Evolutionary conservation across 1,140 invertebrate genomes (phyloP).

Genomic region (Glossosoma conforme): DNA sequence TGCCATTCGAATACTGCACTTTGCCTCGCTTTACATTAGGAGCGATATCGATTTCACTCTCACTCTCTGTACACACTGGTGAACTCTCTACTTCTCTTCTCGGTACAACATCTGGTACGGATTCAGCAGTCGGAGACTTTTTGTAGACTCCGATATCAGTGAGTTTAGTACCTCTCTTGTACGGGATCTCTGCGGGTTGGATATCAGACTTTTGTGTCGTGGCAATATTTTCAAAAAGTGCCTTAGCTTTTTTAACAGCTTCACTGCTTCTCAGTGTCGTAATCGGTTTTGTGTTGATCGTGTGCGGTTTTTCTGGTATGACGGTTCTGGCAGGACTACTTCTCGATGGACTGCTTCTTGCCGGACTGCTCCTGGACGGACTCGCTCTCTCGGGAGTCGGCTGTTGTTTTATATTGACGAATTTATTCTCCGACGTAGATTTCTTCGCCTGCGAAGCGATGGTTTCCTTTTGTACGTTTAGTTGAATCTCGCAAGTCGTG

Average conservation of each 20-base stretch:
- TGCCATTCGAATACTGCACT: slow-evolving; percentile 13
- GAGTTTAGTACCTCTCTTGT: slow-evolving; percentile 37
- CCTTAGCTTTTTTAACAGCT: slow-evolving; percentile 59
- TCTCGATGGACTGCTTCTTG: slow-evolving; percentile 16
- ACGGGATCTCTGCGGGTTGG: slow-evolving; percentile 31
- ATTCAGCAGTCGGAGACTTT: slow-evolving; percentile 38
- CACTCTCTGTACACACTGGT: slow-evolving; percentile 25
- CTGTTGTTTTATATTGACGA: slow-evolving; percentile 18
- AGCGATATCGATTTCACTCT: slow-evolving; percentile 30
- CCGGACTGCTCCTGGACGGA: background rate
- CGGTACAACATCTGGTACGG: slow-evolving; percentile 33
- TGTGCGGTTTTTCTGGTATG: slow-evolving; percentile 32
- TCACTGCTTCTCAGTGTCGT: slow-evolving; percentile 52
- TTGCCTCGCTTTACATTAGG: slow-evolving; percentile 10
- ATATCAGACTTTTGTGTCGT: slow-evolving; percentile 33
- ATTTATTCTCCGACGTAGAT: slow-evolving; percentile 23
- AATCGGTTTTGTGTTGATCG: slow-evolving; percentile 36
- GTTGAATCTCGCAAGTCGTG: slow-evolving; percentile 10
- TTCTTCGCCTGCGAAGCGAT: slow-evolving; percentile 26
- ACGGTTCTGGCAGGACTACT: background rate
- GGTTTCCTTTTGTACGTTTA: slow-evolving; percentile 29
- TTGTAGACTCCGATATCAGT: slow-evolving; percentile 42
- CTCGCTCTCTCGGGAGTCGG: slow-evolving; percentile 10
- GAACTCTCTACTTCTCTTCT: slow-evolving; percentile 30
- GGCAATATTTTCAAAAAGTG: slow-evolving; percentile 60